Percentiles rank a stretch among this genome's conserved stretches.
These are phyloP conservation scores for Drosophila limbata DNA, from an alignment of 2,888 invertebrate species.

Conservation along the genomic window DNA sequence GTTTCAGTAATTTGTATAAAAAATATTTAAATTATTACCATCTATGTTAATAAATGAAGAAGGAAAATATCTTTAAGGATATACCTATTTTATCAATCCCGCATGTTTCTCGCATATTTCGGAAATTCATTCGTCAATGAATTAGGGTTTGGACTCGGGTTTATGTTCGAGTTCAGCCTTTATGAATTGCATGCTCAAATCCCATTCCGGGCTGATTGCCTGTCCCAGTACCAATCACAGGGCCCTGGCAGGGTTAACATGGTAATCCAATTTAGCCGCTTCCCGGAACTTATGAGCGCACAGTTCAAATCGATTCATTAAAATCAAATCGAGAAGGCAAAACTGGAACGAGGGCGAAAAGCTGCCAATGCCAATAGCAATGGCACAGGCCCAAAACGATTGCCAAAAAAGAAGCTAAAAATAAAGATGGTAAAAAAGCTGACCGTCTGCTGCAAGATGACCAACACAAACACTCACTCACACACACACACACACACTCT, in stretches of 20 bases:
- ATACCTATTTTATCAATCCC: no score
- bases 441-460: constrained; percentile 56
- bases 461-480: constrained; percentile 30
- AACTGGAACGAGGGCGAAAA: constrained; percentile 44
- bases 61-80: background rate
- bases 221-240: constrained; percentile 6
- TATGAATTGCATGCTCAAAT: constrained; percentile 44
- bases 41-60: background rate
- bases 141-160: background rate
- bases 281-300: constrained; percentile 68
- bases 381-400: constrained; percentile 52
- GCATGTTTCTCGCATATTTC: background rate
- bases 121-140: constrained; percentile 30
- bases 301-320: constrained; percentile 81
- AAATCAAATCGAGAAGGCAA: constrained; percentile 66
- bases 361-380: constrained; percentile 56
- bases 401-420: constrained; percentile 49
- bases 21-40: background rate
- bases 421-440: constrained; percentile 41
- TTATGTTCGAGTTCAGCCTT: background rate
- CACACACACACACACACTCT: constrained; percentile 16
- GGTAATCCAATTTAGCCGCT: constrained; percentile 75
- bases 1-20: constrained; percentile 1
- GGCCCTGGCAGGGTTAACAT: constrained; percentile 43
- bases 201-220: constrained; percentile 15